Conservation (phyloP, 1,140 invertebrate genomes). For the Akabosia matsudoensis region DNA sequence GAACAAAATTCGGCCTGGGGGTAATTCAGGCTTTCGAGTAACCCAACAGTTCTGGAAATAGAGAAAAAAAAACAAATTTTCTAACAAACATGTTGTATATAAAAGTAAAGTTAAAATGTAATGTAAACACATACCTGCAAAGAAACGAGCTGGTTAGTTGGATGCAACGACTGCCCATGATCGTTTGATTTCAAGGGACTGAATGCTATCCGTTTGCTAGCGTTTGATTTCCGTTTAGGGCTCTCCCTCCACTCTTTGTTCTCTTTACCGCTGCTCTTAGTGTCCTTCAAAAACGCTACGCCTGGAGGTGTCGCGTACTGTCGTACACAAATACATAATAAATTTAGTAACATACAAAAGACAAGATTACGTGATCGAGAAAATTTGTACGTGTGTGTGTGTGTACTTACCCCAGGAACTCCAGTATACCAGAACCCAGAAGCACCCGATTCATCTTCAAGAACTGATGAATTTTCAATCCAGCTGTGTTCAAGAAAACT, state of each 20-base stretch:
- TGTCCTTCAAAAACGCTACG: too few species aligned
- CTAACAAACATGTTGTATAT: neutral
- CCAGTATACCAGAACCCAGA: neutral
- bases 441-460: too few species aligned
- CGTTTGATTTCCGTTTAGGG: neutral
- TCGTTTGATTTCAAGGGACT: neutral
- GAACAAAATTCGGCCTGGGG: neutral
- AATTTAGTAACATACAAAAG: too few species aligned
- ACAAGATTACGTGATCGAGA: too few species aligned
- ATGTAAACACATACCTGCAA: neutral
- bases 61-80: neutral
- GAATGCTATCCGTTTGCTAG: conserved; percentile 1
- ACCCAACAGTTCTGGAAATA: neutral
- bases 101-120: neutral
- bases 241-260: neutral
- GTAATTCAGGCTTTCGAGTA: neutral
- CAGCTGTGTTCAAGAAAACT: neutral
- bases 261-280: neutral
- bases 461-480: too few species aligned
- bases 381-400: too few species aligned
- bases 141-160: too few species aligned
- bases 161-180: too few species aligned
- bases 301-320: too few species aligned
- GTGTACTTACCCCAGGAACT: too few species aligned
- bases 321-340: too few species aligned